Conservation (phyloP, 1,140 invertebrate species). For the Rhyzopertha dominica region DNA sequence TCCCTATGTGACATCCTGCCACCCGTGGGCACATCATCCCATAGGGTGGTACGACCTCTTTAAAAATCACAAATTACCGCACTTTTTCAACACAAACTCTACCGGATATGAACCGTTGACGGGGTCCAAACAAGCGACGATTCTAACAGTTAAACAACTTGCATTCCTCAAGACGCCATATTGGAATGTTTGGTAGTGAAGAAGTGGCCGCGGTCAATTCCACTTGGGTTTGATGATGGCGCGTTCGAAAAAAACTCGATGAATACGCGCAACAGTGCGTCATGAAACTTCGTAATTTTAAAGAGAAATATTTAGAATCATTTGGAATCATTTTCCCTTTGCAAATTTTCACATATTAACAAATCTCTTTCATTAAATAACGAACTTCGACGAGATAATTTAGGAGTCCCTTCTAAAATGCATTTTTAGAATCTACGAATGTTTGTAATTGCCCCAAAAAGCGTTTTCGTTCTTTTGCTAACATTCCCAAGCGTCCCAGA, state of each 20-base stretch:
- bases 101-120: slow-evolving; percentile 3
- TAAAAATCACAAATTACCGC: no score
- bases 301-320: no score
- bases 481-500: no score
- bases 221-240: slow-evolving; percentile 1
- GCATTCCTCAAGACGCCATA: slow-evolving; percentile 29
- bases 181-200: slow-evolving; percentile 19
- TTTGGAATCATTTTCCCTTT: no score
- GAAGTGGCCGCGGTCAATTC: neutral
- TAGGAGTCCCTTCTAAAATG: no score
- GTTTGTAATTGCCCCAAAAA: no score
- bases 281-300: neutral
- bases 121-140: slow-evolving; percentile 3
- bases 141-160: slow-evolving; percentile 26
- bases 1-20: slow-evolving; percentile 41
- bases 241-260: neutral
- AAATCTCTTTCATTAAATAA: no score
- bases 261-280: neutral
- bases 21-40: slow-evolving; percentile 6
- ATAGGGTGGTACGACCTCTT: no score
- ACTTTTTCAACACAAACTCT: slow-evolving; percentile 10
- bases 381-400: no score
- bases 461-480: no score
- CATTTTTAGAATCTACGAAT: no score
- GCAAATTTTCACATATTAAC: no score